Conservation (phyloP, 2,113 vertebrate species). For the Sarotherodon lohbergeri region DNA sequence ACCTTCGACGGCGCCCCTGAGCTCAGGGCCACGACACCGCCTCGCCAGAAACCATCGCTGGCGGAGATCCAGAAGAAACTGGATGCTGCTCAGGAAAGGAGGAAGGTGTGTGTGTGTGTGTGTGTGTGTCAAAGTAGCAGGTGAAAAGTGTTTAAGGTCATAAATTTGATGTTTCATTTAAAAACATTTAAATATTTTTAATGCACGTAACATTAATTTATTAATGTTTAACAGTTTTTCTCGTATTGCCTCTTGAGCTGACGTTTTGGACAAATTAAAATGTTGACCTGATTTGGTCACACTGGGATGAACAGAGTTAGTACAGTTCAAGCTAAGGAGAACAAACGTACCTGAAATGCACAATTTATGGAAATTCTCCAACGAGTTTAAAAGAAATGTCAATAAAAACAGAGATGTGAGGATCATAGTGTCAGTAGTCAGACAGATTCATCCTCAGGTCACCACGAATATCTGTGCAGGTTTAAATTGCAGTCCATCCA, state of each 20-base stretch:
- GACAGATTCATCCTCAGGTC: neutral
- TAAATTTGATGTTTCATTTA: neutral
- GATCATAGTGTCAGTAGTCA: neutral
- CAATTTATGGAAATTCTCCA: neutral
- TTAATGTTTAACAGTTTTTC: neutral
- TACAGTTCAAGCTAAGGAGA: neutral
- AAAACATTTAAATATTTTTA: neutral
- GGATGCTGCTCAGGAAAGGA: slow-evolving; percentile 85
- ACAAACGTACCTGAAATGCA: fast-evolving
- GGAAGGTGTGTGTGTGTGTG: slow-evolving; percentile 75
- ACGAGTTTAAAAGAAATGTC: neutral
- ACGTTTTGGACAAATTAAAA: neutral
- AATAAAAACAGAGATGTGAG: neutral
- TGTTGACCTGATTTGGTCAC: neutral
- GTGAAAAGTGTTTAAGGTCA: neutral
- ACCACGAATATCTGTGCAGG: neutral
- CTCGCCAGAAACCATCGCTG: slow-evolving; percentile 80
- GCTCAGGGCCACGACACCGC: slow-evolving; percentile 84
- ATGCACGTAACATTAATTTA: neutral
- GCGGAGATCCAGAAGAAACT: slow-evolving; percentile 94
- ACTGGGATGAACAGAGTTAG: neutral
- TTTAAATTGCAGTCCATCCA: neutral
- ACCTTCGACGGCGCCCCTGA: slow-evolving; percentile 86
- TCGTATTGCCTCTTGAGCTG: neutral
- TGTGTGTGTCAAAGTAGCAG: neutral